Evolutionary conservation across 2,113 vertebrate species (phyloP).

Genomic region (Dolichallabes microphthalmus): DNA sequence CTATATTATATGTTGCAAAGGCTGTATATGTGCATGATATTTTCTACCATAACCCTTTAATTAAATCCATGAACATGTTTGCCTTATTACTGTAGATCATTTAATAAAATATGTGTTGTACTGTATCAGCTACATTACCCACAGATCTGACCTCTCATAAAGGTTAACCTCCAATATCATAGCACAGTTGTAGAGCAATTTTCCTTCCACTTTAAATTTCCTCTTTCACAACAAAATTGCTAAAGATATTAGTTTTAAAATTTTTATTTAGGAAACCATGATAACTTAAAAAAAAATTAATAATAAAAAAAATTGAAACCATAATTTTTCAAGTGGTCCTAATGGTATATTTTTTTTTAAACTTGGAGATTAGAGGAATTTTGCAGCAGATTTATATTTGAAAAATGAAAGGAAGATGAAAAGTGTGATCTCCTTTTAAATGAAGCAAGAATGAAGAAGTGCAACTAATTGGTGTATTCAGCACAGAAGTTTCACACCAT

Average conservation of each 20-base stretch:
- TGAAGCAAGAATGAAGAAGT: not conserved
- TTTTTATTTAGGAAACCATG: not conserved
- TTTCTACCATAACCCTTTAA: not conserved
- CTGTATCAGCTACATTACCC: not conserved
- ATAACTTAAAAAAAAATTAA: no score
- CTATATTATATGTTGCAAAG: not conserved
- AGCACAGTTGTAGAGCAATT: not conserved
- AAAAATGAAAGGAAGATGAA: not conserved
- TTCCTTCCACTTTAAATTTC: not conserved
- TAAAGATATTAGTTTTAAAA: no score
- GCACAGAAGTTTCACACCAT: not conserved
- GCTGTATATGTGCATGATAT: not conserved
- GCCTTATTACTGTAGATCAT: not conserved
- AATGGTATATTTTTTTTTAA: not conserved
- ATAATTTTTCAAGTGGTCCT: not conserved
- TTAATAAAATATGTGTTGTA: not conserved
- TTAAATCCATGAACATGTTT: constrained; percentile 1
- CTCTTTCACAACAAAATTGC: not conserved
- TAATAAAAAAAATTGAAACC: not conserved
- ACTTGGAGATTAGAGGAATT: not conserved
- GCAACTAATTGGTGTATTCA: not conserved
- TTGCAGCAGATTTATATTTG: not conserved
- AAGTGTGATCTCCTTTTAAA: not conserved
- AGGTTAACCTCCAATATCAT: not conserved
- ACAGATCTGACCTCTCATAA: not conserved